These are phyloP conservation scores for Craniophora ligustri DNA, from an alignment of 2,888 invertebrate genomes.

Conservation along the genomic window DNA sequence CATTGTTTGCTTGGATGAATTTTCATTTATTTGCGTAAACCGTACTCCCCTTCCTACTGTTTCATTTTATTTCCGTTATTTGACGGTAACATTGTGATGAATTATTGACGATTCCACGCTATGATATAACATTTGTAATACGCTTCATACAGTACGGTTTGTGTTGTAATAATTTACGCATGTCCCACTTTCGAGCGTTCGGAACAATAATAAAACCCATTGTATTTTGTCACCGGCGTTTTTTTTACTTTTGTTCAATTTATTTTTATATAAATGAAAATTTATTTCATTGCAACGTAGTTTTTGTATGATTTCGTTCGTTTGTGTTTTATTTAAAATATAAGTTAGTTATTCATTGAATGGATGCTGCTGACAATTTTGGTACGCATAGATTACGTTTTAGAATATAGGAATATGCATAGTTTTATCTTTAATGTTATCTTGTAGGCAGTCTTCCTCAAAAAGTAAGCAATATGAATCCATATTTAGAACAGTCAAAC, in stretches of 20 bases:
- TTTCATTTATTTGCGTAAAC: conserved; percentile 72
- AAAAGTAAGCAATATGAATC: too few species aligned
- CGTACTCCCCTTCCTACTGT: conserved; percentile 53
- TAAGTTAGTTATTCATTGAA: not conserved
- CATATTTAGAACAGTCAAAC: too few species aligned
- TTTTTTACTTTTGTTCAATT: conserved; percentile 24
- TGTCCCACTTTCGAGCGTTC: conserved; percentile 24
- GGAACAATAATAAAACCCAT: conserved; percentile 33
- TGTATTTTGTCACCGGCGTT: conserved; percentile 43
- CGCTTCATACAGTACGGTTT: conserved; percentile 37
- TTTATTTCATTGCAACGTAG: conserved; percentile 17
- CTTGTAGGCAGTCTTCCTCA: too few species aligned
- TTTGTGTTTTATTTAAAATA: not conserved
- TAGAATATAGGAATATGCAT: too few species aligned
- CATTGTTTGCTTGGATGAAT: conserved; percentile 72
- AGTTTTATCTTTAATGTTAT: too few species aligned
- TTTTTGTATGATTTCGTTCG: conserved; percentile 5
- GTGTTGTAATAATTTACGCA: conserved; percentile 50
- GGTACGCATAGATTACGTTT: too few species aligned
- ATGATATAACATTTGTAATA: conserved; percentile 54
- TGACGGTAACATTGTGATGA: conserved; percentile 66
- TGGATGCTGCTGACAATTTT: too few species aligned
- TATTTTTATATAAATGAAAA: conserved; percentile 40
- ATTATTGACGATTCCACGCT: conserved; percentile 57
- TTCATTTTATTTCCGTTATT: conserved; percentile 63